phyloP scores from a whole-genome alignment of 2,113 vertebrate species.

The Arothron firmamentum region DNA sequence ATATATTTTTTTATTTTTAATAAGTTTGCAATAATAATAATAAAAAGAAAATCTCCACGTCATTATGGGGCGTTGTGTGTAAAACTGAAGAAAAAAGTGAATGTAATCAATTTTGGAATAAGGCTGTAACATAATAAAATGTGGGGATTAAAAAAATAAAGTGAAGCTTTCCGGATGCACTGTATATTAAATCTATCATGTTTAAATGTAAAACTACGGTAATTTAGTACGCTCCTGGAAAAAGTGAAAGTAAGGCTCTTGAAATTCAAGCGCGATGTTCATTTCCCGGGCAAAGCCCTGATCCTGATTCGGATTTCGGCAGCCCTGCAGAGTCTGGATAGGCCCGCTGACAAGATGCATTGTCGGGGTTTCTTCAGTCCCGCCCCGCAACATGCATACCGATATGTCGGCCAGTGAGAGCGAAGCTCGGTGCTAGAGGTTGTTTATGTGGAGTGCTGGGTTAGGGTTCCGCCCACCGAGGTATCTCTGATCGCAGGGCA shows the following conservation, averaged over 20 bases:
- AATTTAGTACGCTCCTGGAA: background rate
- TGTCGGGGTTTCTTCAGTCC: constrained; percentile 69
- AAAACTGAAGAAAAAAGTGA: too few relatives aligned
- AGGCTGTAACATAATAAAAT: too few relatives aligned
- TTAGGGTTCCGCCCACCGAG: constrained; percentile 83
- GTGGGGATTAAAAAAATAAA: too few relatives aligned
- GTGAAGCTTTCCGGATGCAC: too few relatives aligned
- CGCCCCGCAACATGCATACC: constrained; percentile 78
- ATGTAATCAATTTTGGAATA: too few relatives aligned
- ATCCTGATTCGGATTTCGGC: constrained; percentile 66
- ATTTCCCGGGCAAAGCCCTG: constrained; percentile 71
- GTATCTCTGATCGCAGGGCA: constrained; percentile 76
- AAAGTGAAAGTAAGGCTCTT: constrained; percentile 3
- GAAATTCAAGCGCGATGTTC: constrained; percentile 44
- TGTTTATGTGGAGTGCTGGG: constrained; percentile 76
- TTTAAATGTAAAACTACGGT: too few relatives aligned
- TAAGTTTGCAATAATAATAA: too few relatives aligned
- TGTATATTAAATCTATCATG: too few relatives aligned
- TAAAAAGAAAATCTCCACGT: too few relatives aligned
- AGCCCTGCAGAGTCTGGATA: constrained; percentile 41
- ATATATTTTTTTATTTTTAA: too few relatives aligned
- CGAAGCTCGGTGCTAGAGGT: constrained; percentile 41
- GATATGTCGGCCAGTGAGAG: constrained; percentile 60
- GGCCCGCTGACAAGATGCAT: constrained; percentile 65
- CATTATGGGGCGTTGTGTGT: too few relatives aligned